Conservation (phyloP, 2,113 vertebrate species). For the Proteles cristata region DNA sequence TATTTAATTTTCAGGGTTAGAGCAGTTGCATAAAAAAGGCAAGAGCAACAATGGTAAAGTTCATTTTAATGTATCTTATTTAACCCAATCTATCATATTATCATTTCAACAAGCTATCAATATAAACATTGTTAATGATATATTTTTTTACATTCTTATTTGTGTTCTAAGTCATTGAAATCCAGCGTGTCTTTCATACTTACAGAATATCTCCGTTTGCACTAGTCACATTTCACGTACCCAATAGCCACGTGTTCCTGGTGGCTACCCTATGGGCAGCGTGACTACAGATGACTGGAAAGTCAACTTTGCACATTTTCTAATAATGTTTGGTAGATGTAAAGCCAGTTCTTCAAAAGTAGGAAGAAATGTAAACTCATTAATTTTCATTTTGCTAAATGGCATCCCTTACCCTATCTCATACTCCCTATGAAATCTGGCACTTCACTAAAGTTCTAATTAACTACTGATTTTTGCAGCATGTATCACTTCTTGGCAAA, state of each 20-base stretch:
- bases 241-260: neutral
- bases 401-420: constrained; percentile 33
- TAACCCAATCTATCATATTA: neutral
- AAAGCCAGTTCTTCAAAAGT: neutral
- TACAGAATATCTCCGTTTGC: neutral
- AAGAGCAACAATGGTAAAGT: neutral
- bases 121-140: neutral
- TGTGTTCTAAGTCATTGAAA: neutral
- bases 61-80: neutral
- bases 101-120: neutral
- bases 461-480: constrained; percentile 69
- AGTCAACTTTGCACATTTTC: neutral
- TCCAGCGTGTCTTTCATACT: neutral
- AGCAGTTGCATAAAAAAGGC: neutral
- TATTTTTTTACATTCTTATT: neutral
- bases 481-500: constrained; percentile 54
- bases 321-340: neutral
- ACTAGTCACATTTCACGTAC: neutral
- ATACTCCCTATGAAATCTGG: constrained; percentile 52
- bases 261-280: neutral
- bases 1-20: neutral
- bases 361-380: neutral
- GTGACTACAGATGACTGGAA: neutral
- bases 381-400: constrained; percentile 60
- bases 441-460: constrained; percentile 63